phyloP scores from a whole-genome alignment of 2,113 vertebrate genomes.

The Sapajus apella region DNA sequence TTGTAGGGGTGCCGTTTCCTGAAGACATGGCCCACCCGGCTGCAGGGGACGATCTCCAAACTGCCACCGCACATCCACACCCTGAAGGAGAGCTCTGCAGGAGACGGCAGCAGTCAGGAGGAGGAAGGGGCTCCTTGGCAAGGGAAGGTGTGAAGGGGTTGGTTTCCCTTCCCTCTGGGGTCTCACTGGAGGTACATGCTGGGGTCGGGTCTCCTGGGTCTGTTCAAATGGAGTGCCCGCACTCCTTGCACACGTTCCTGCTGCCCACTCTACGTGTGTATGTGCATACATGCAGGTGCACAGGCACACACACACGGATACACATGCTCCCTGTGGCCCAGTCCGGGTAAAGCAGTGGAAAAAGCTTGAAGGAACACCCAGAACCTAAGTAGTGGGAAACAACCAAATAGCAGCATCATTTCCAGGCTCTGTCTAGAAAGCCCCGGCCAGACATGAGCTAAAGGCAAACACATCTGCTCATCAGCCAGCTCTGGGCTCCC shows the following conservation, averaged over 20 bases:
- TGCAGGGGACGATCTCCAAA: slow-evolving; percentile 98
- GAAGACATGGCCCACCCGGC: slow-evolving; percentile 97
- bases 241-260: neutral
- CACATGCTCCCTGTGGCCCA: neutral
- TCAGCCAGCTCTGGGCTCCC: neutral
- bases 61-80: slow-evolving; percentile 99
- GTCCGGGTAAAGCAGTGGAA: neutral
- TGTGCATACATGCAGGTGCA: too few species aligned
- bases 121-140: neutral
- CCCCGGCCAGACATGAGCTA: neutral
- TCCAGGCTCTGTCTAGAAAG: slow-evolving; percentile 30
- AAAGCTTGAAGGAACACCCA: neutral
- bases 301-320: neutral
- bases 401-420: neutral
- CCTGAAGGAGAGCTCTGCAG: slow-evolving; percentile 96
- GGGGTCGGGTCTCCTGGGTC: neutral
- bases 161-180: neutral
- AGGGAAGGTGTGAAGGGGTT: neutral
- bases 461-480: neutral
- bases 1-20: slow-evolving; percentile 98
- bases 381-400: neutral
- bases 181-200: neutral
- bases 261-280: accelerated
- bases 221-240: neutral
- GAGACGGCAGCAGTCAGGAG: slow-evolving; percentile 65